These are phyloP conservation scores for Macrosiphum euphorbiae DNA, from an alignment of 2,888 invertebrate species.

Conservation along the genomic window DNA sequence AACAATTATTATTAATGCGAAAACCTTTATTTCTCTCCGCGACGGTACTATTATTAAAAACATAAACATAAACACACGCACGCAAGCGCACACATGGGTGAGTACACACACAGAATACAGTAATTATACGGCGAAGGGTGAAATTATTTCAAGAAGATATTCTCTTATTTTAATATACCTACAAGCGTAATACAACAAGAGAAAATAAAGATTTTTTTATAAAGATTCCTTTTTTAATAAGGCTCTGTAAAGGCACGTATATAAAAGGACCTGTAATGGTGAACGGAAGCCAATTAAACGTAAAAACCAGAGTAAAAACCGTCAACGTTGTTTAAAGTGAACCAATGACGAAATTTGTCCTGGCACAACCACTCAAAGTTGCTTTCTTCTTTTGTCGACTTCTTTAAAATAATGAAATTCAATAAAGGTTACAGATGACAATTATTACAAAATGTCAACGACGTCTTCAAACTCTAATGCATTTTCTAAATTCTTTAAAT, in stretches of 20 bases:
- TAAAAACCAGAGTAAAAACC: not conserved
- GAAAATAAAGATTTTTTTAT: not conserved
- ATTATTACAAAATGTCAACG: not conserved
- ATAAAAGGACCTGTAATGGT: conserved; percentile 3
- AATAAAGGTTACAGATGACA: conserved; percentile 2
- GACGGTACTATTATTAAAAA: conserved; percentile 35
- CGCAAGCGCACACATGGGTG: not conserved
- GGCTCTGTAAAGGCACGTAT: not conserved
- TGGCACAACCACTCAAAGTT: not conserved
- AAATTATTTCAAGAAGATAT: conserved; percentile 14
- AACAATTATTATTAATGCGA: conserved; percentile 54
- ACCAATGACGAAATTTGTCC: not conserved
- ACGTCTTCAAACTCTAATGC: not conserved
- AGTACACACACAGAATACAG: not conserved
- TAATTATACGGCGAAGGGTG: not conserved
- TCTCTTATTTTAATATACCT: not conserved
- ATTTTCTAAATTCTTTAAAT: conserved; percentile 10
- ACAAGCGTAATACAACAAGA: not conserved
- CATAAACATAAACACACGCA: not conserved
- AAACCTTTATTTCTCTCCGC: conserved; percentile 22
- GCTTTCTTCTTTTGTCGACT: conserved; percentile 5
- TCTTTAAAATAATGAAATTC: conserved; percentile 14
- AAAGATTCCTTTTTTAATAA: not conserved
- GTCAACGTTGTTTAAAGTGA: not conserved
- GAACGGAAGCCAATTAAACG: not conserved